These are phyloP conservation scores for Drosophila sturtevanti DNA, from an alignment of 1,140 invertebrate genomes.

Conservation along the genomic window DNA sequence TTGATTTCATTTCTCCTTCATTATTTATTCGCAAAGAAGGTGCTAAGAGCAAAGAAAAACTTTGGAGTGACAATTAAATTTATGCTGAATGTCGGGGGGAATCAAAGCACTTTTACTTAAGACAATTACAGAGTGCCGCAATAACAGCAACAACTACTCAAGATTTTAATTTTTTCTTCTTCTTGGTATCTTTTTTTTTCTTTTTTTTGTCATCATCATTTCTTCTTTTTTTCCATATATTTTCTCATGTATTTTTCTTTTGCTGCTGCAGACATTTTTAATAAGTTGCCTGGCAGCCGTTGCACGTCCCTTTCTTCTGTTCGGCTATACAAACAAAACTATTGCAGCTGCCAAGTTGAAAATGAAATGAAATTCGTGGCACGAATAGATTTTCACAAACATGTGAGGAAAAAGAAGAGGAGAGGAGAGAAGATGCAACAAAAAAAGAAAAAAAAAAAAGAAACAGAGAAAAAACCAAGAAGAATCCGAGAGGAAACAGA, in stretches of 20 bases:
- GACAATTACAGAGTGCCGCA: slow-evolving; percentile 53
- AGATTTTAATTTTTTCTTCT: neutral
- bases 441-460: neutral
- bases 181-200: slow-evolving; percentile 40
- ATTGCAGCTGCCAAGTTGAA: slow-evolving; percentile 75
- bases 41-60: neutral
- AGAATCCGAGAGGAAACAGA: slow-evolving; percentile 13
- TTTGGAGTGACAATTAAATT: slow-evolving; percentile 55
- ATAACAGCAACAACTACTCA: neutral
- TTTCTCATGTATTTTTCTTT: slow-evolving; percentile 40
- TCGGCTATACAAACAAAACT: slow-evolving; percentile 56
- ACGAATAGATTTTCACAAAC: slow-evolving; percentile 74
- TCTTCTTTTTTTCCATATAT: slow-evolving; percentile 12
- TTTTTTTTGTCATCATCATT: slow-evolving; percentile 42
- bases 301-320: slow-evolving; percentile 59
- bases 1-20: neutral
- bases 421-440: slow-evolving; percentile 29
- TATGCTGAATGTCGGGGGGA: slow-evolving; percentile 66
- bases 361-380: slow-evolving; percentile 72
- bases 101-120: slow-evolving; percentile 68
- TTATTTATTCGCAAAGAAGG: slow-evolving; percentile 23
- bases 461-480: no score
- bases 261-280: slow-evolving; percentile 75
- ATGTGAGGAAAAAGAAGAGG: slow-evolving; percentile 38
- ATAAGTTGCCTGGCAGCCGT: slow-evolving; percentile 78